Percentiles rank a stretch among this genome's conserved stretches.
These are phyloP conservation scores for Colaptes auratus DNA, from an alignment of 2,113 vertebrate genomes.

Conservation along the genomic window DNA sequence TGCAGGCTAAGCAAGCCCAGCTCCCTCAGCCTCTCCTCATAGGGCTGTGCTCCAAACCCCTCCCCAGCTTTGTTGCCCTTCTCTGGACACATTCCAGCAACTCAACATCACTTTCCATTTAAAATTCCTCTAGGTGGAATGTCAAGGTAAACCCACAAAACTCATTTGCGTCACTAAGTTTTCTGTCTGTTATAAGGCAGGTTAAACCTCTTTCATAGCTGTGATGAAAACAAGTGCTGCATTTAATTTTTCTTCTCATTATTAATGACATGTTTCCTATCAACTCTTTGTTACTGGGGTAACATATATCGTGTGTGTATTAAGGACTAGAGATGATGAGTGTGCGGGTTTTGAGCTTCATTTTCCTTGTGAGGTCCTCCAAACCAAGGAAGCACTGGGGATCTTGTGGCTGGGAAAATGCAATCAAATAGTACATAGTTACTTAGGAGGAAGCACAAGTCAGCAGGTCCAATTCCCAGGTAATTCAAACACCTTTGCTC, in stretches of 20 bases:
- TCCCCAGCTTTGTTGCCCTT: too few species aligned
- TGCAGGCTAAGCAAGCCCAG: too few species aligned
- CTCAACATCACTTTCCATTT: background rate
- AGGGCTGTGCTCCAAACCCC: too few species aligned
- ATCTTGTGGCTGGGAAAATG: background rate
- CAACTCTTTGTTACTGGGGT: background rate
- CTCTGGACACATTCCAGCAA: too few species aligned
- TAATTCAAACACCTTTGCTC: background rate
- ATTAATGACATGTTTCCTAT: background rate
- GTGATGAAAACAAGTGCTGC: background rate
- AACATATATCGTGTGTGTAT: background rate
- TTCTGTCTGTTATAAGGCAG: background rate
- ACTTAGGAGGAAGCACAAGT: background rate
- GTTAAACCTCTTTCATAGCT: background rate
- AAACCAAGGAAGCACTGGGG: background rate
- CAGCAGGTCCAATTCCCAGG: background rate
- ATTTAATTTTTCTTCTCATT: background rate
- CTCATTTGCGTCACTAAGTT: background rate
- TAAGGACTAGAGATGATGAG: background rate
- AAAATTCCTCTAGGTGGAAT: background rate
- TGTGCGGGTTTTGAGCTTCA: background rate
- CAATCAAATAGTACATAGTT: background rate
- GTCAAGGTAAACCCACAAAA: background rate
- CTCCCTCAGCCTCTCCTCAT: too few species aligned
- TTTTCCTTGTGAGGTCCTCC: background rate